Evolutionary conservation across 2,888 invertebrate genomes (phyloP), one percentile per base, ranked within the genome.

Genomic region (Nymphalis polychloros): DNA sequence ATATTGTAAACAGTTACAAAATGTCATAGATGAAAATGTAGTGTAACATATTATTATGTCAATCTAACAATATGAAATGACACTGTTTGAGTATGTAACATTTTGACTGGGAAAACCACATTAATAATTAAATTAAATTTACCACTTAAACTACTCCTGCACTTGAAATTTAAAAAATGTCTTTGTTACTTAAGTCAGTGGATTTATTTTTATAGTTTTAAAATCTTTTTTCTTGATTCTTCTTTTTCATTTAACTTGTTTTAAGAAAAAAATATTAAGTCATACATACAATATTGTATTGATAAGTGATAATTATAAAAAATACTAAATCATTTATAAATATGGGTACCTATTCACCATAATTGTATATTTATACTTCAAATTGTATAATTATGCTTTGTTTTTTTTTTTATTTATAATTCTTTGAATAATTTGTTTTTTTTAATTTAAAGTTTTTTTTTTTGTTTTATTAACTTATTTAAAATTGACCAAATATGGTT

Each of bases 391-490:
- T 67, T 47, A 23, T 59, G 55, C 55, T 55, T 63, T 60, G 60
- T 59, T 70, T 68, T 65, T 59, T 66, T 57, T 71, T 57, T 16
- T 47, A 52, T 48, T 47, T 47, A 67, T 63, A 67, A 65, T 72
- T 75, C 76, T 76, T 77, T 79, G 78, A 79, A 81, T 80, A 27
- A 55, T 23, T 47, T 77, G 76, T 75, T 76, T 74, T 77, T 80
- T 79, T 82, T 80, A 82, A 82, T 83, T 85, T 88, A 89, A 83
- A 80, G 79, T 20, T 23, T 83, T 86, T 23, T 83, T 86, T 85
- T 85, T 87, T 86, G 83, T 86, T 84, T 84, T 83, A 83, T 81
- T 89, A 88, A 88, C 85, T 87, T 89, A 89, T 86, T 86, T 78
- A 77, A 74, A 78, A 77, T 83, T 81, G 81, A 83, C 81, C 74